These are phyloP conservation scores for Microcebus tavaratra DNA, from an alignment of 2,113 vertebrate genomes.

Conservation along the genomic window DNA sequence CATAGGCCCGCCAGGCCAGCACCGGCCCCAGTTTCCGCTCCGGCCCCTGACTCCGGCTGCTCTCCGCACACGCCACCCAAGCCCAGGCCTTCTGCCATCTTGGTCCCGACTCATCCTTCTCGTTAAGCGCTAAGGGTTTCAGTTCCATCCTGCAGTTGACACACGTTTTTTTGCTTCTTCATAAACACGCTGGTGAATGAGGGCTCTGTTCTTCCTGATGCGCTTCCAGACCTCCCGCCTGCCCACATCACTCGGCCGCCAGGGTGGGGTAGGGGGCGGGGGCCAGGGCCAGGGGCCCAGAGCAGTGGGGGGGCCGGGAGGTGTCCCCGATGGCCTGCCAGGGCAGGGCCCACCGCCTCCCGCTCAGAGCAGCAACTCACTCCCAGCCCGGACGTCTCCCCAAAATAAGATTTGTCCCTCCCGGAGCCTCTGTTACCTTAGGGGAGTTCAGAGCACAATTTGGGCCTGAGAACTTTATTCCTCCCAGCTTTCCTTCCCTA, in stretches of 20 bases:
- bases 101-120: slow-evolving; percentile 48
- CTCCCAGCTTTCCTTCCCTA: neutral
- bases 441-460: neutral
- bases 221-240: slow-evolving; percentile 5
- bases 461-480: neutral
- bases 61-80: slow-evolving; percentile 54
- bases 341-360: neutral
- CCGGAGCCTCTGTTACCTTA: neutral
- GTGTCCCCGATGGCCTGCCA: fast-evolving
- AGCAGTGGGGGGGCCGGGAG: neutral
- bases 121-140: slow-evolving; percentile 51
- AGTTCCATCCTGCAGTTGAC: slow-evolving; percentile 74
- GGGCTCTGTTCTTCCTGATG: slow-evolving; percentile 48
- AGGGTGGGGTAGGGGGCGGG: fast-evolving
- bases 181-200: slow-evolving; percentile 42
- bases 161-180: slow-evolving; percentile 40
- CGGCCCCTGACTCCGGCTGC: slow-evolving; percentile 16
- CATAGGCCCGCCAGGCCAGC: neutral
- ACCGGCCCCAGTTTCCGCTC: neutral
- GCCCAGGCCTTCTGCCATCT: slow-evolving; percentile 52
- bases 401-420: neutral
- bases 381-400: fast-evolving
- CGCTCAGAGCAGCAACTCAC: neutral
- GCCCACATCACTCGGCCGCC: neutral
- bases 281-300: neutral